These are phyloP conservation scores for Prenolepis imparis DNA, from an alignment of 2,888 invertebrate species.

Conservation along the genomic window DNA sequence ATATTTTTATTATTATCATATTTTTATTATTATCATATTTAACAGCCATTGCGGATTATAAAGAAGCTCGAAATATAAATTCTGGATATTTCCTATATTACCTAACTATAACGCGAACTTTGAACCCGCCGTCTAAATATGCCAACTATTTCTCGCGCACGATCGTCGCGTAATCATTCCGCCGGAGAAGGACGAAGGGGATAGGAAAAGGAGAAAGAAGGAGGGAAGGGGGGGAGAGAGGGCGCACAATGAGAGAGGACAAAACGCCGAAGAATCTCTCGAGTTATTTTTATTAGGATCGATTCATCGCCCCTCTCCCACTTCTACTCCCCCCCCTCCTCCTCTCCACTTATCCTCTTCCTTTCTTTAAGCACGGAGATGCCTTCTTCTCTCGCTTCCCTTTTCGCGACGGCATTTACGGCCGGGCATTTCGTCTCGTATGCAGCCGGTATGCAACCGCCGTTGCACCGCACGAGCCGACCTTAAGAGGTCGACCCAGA, in stretches of 20 bases:
- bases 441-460: constrained; percentile 49
- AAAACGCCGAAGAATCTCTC: constrained; percentile 42
- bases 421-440: constrained; percentile 39
- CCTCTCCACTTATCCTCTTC: not conserved
- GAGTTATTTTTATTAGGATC: constrained; percentile 59
- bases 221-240: not conserved
- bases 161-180: constrained; percentile 32
- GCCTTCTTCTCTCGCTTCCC: constrained; percentile 26
- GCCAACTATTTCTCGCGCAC: constrained; percentile 32
- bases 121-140: constrained; percentile 26
- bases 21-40: not conserved
- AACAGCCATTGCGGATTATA: not conserved
- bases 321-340: too few relatives aligned
- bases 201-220: too few relatives aligned
- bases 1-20: not conserved
- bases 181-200: not conserved
- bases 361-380: not conserved
- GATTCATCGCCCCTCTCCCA: constrained; percentile 7
- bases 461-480: constrained; percentile 43
- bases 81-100: not conserved
- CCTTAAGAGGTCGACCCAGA: constrained; percentile 59
- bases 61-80: constrained; percentile 5
- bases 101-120: not conserved
- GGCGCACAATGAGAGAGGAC: constrained; percentile 55
- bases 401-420: constrained; percentile 29